phyloP scores from a whole-genome alignment of 2,888 invertebrate species.

The Polymixis lichenea region DNA sequence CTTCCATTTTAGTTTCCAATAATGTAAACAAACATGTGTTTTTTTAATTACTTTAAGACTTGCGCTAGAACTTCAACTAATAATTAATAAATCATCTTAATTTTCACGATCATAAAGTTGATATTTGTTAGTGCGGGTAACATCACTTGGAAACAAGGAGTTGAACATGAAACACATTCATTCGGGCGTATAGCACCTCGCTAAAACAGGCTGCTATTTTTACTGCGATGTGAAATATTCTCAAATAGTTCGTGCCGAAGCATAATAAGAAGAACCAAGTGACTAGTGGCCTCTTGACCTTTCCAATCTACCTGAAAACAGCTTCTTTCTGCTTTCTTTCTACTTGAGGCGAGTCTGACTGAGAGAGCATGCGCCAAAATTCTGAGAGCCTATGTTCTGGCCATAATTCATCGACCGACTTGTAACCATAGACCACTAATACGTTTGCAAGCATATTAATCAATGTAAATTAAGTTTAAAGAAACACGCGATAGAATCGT shows the following conservation, averaged over 20 bases:
- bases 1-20: neutral
- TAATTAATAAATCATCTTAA: too few species aligned
- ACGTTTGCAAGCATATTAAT: neutral
- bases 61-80: too few species aligned
- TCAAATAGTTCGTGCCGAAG: neutral
- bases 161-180: too few species aligned
- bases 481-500: slow-evolving; percentile 40
- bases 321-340: too few species aligned
- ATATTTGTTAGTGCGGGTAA: too few species aligned
- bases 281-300: neutral
- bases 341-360: too few species aligned
- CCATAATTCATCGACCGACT: neutral
- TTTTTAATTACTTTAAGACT: too few species aligned
- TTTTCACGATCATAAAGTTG: too few species aligned
- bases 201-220: neutral
- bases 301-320: neutral
- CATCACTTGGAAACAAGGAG: too few species aligned
- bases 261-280: neutral
- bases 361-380: too few species aligned
- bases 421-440: neutral
- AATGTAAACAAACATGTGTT: too few species aligned
- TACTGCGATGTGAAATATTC: neutral
- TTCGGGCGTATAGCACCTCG: neutral
- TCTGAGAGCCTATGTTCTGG: too few species aligned
- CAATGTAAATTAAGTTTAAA: slow-evolving; percentile 15